Evolutionary conservation across 2,797 vertebrate genomes (phyloP).

Genomic region (Siniperca undulata): DNA sequence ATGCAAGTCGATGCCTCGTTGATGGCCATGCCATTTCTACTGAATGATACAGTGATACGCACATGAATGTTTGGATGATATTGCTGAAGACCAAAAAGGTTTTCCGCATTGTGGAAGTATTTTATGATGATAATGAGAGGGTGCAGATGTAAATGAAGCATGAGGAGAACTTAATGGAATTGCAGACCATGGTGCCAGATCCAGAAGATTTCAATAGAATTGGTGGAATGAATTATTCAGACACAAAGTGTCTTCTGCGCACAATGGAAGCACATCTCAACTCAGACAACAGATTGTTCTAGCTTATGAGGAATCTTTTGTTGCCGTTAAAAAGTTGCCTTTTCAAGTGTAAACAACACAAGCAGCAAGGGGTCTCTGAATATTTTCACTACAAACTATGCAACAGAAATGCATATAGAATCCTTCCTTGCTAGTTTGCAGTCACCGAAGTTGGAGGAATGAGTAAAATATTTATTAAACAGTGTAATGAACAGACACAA

Average conservation of each 20-base stretch:
- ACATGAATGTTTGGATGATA: background rate
- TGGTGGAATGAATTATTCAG: conserved; percentile 58
- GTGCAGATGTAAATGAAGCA: conserved; percentile 50
- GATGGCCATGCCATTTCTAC: background rate
- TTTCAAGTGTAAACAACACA: conserved; percentile 35
- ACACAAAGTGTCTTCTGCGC: conserved; percentile 41
- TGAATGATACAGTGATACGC: background rate
- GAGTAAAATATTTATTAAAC: conserved; percentile 17
- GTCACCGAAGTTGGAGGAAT: background rate
- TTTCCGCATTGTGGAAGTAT: background rate
- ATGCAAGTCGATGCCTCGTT: conserved; percentile 4
- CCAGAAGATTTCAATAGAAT: conserved; percentile 38
- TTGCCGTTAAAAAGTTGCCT: conserved; percentile 18
- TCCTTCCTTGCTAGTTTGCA: background rate
- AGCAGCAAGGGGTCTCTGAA: conserved; percentile 24
- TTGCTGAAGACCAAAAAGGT: background rate
- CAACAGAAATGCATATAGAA: background rate
- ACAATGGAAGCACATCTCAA: conserved; percentile 8
- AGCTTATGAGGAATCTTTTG: conserved; percentile 23
- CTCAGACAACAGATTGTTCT: conserved; percentile 36
- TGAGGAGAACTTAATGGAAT: conserved; percentile 42
- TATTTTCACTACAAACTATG: background rate
- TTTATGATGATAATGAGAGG: conserved; percentile 28
- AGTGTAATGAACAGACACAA: background rate
- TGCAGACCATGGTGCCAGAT: conserved; percentile 37